Conservation (phyloP, 92 coral and sea anemone genomes). For the Metridium senile region DNA sequence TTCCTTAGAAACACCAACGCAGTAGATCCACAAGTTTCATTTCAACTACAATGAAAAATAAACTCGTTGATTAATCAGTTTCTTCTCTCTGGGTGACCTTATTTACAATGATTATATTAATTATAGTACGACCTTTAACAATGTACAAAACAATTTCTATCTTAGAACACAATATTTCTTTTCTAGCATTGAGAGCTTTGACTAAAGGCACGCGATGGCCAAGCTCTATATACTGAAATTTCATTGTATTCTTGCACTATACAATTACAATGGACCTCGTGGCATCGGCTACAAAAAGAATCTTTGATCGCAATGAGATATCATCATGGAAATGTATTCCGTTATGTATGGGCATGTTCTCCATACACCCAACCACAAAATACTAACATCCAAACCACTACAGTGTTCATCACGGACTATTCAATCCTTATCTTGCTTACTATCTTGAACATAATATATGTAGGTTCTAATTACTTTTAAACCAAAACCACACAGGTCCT, state of each 20-base stretch:
- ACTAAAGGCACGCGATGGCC: background rate
- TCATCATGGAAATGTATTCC: background rate
- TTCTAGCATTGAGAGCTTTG: background rate
- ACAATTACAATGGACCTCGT: background rate
- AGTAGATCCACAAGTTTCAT: too few relatives aligned
- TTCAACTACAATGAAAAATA: too few relatives aligned
- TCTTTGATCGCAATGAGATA: background rate
- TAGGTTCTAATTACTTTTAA: background rate
- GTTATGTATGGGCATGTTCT: background rate
- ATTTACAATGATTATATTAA: background rate
- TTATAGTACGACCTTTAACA: background rate
- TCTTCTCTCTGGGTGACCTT: too few relatives aligned
- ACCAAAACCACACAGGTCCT: slow-evolving; percentile 10
- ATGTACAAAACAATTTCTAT: background rate
- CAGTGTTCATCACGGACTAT: background rate
- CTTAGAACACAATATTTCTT: background rate
- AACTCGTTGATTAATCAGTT: too few relatives aligned
- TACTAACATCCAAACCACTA: background rate
- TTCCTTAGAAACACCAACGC: too few relatives aligned
- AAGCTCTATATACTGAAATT: background rate
- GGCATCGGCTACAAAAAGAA: background rate
- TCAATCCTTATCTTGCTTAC: background rate
- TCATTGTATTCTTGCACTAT: background rate
- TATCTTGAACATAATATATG: background rate
- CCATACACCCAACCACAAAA: background rate